Conservation (phyloP, 2,113 vertebrate genomes). For the Amblyornis subalaris region DNA sequence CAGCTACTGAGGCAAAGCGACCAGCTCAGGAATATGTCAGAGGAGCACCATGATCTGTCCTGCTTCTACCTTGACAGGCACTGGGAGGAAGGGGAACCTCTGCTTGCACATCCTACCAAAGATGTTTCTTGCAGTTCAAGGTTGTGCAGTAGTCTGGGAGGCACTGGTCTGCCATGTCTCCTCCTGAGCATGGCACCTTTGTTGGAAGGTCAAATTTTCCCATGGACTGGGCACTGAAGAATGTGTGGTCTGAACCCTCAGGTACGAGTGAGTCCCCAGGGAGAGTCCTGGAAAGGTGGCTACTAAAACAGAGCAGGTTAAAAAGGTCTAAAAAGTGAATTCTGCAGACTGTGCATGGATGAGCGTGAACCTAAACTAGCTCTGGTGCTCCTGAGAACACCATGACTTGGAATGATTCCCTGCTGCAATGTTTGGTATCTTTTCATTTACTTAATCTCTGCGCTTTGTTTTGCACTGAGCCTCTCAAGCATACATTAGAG, state of each 20-base stretch:
- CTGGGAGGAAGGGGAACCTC: background rate
- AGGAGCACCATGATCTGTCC: background rate
- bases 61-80: background rate
- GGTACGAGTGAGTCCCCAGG: background rate
- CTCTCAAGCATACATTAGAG: background rate
- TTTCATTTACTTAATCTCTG: slow-evolving; percentile 34
- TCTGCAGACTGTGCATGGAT: background rate
- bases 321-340: background rate
- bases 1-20: background rate
- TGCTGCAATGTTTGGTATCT: background rate
- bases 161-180: background rate
- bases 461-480: background rate
- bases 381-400: background rate
- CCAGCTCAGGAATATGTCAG: background rate
- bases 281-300: background rate
- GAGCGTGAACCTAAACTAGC: background rate
- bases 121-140: background rate
- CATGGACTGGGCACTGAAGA: background rate
- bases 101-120: background rate
- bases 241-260: background rate
- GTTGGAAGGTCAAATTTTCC: background rate
- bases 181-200: background rate
- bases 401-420: background rate
- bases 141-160: background rate
- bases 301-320: background rate